These are phyloP conservation scores for Tarsius wallacei DNA, from an alignment of 2,797 vertebrate species.

Conservation along the genomic window DNA sequence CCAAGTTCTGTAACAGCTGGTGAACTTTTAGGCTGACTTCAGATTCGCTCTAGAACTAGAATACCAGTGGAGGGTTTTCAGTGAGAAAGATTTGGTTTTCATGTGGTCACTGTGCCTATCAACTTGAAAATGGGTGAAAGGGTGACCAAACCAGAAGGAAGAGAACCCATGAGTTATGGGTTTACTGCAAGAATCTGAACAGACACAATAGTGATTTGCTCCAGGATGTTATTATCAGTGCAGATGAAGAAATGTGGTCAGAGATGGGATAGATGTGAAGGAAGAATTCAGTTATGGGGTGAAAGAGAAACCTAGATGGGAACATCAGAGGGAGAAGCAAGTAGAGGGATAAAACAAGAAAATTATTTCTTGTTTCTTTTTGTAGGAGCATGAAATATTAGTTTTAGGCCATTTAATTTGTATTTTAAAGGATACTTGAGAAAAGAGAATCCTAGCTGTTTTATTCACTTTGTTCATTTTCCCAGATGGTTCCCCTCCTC, in stretches of 20 bases:
- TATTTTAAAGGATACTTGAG: background rate
- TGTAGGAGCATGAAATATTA: fast-evolving
- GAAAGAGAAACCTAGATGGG: background rate
- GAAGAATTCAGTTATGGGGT: fast-evolving
- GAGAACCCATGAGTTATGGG: fast-evolving
- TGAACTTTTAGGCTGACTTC: background rate
- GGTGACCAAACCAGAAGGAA: fast-evolving
- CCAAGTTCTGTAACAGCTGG: background rate
- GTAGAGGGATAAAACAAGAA: background rate
- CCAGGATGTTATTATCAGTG: fast-evolving
- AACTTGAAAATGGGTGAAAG: background rate
- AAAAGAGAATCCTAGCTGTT: background rate
- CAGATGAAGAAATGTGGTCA: background rate
- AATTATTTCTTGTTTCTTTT: background rate
- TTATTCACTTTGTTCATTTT: background rate
- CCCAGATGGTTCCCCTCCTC: background rate
- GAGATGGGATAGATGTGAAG: background rate
- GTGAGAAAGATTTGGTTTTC: background rate
- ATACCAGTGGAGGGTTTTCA: background rate
- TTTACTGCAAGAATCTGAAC: fast-evolving
- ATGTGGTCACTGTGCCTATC: fast-evolving
- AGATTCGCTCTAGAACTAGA: background rate
- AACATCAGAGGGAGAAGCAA: background rate
- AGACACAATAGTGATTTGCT: fast-evolving
- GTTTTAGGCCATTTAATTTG: background rate